A percentile compares a stretch with the other conserved stretches of the same genome.
Conservation (phyloP, 2,113 vertebrate species). For the Atherinomorus stipes region DNA sequence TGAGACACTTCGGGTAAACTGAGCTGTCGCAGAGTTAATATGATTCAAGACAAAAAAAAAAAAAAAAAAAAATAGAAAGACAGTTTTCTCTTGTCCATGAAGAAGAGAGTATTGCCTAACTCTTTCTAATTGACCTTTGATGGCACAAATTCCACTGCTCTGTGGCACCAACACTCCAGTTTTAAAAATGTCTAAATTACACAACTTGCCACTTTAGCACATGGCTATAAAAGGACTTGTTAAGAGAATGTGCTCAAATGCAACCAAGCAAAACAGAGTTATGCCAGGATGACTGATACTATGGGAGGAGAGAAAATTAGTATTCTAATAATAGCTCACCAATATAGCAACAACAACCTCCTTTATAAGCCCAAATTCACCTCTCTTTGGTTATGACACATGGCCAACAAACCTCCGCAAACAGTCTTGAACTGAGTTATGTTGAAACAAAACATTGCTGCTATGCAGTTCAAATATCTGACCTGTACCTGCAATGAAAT, state of each 20-base stretch:
- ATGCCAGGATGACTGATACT: conserved; percentile 70
- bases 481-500: conserved; percentile 9
- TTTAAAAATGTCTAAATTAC: conserved; percentile 73
- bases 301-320: conserved; percentile 66
- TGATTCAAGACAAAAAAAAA: conserved; percentile 7
- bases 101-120: conserved; percentile 22
- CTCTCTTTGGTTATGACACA: conserved; percentile 53
- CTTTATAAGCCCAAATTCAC: conserved; percentile 58
- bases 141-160: conserved; percentile 48
- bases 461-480: conserved; percentile 22
- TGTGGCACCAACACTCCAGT: conserved; percentile 55
- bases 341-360: conserved; percentile 61
- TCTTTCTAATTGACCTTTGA: conserved; percentile 51
- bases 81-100: conserved; percentile 1
- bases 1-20: background rate
- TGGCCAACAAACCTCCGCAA: conserved; percentile 30
- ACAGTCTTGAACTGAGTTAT: conserved; percentile 34
- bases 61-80: background rate
- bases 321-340: conserved; percentile 66
- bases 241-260: conserved; percentile 68
- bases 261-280: conserved; percentile 74
- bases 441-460: conserved; percentile 29
- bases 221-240: conserved; percentile 70
- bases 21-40: conserved; percentile 15
- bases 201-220: conserved; percentile 64